Evolutionary conservation across 2,888 invertebrate species (phyloP).

Genomic region (Lobophora halterata): DNA sequence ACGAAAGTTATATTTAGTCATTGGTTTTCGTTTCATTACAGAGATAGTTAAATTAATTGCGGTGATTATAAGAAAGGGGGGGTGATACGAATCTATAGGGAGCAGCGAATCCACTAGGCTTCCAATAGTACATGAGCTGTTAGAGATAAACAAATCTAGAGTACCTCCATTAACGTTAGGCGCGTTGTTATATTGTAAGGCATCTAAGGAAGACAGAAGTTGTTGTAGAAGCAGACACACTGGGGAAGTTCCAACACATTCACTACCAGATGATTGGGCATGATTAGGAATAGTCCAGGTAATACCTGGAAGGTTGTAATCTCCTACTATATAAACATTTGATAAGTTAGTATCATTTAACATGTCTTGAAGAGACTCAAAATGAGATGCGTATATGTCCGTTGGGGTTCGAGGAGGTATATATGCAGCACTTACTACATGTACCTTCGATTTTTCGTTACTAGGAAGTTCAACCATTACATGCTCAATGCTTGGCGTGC

Average conservation of each 20-base stretch:
- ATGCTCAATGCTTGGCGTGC: not conserved
- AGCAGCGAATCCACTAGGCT: not conserved
- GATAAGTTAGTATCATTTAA: not conserved
- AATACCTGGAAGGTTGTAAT: not conserved
- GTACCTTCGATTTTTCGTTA: not conserved
- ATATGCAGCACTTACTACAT: slow-evolving; percentile 1
- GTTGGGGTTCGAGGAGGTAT: not conserved
- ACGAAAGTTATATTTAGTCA: not conserved
- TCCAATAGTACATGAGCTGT: not conserved
- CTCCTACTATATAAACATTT: not conserved
- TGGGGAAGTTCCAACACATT: not conserved
- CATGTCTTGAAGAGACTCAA: not conserved
- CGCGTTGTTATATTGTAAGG: not conserved
- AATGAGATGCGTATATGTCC: not conserved
- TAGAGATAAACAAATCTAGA: slow-evolving; percentile 1
- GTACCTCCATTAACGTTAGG: not conserved
- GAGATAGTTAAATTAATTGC: not conserved
- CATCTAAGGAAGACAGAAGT: not conserved
- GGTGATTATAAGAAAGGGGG: not conserved
- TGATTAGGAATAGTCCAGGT: not conserved
- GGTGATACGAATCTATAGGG: not conserved
- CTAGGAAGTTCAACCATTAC: not conserved
- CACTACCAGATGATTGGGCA: not conserved
- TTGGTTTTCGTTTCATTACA: not conserved
- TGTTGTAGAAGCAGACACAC: not conserved